Evolutionary conservation across 2,797 vertebrate genomes (phyloP).

Genomic region (Poecilia velifera): DNA sequence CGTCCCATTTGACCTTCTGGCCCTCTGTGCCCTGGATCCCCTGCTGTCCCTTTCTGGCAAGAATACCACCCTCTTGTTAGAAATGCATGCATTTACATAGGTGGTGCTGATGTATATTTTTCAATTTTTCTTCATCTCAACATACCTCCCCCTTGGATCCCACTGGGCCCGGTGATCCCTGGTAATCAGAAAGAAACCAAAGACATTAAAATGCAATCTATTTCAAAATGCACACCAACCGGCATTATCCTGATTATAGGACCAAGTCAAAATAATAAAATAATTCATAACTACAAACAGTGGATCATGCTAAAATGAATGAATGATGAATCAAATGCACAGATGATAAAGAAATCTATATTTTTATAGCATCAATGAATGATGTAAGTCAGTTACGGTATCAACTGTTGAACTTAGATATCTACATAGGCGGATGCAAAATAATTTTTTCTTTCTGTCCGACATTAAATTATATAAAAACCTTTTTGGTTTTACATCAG

Average conservation of each 20-base stretch:
- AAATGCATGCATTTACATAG: slow-evolving; percentile 17
- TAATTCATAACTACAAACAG: not conserved
- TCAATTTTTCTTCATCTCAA: slow-evolving; percentile 36
- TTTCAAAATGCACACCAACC: not conserved
- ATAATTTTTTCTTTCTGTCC: no score
- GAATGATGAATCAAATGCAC: not conserved
- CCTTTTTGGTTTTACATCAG: not conserved
- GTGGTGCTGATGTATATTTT: not conserved
- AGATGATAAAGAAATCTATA: not conserved
- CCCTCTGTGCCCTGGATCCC: slow-evolving; percentile 87
- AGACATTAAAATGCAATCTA: not conserved
- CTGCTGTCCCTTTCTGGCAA: slow-evolving; percentile 91
- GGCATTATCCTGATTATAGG: not conserved
- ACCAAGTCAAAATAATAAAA: not conserved
- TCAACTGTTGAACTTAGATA: not conserved
- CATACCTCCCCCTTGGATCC: slow-evolving; percentile 92
- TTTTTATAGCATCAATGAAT: not conserved
- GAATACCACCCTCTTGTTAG: slow-evolving; percentile 68
- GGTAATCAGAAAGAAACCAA: slow-evolving; percentile 47
- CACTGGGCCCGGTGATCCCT: slow-evolving; percentile 85
- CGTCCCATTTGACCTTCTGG: slow-evolving; percentile 86
- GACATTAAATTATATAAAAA: no score
- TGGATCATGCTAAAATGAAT: not conserved
- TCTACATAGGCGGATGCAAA: not conserved
- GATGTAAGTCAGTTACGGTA: not conserved